Conservation (phyloP, 2,888 invertebrate species). For the Sinelater perroti region DNA sequence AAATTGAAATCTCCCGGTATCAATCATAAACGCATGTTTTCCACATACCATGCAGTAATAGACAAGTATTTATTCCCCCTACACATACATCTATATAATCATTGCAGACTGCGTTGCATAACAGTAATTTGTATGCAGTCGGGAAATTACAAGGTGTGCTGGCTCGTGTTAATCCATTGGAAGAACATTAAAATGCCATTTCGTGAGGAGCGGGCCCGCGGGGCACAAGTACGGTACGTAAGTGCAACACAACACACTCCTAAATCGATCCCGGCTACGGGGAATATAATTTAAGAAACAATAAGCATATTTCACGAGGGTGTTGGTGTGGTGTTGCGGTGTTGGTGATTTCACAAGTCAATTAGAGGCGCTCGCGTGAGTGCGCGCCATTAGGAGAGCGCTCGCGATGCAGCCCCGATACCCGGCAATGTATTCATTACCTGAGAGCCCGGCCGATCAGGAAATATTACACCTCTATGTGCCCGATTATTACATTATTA, state of each 20-base stretch:
- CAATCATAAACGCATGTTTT: too few relatives aligned
- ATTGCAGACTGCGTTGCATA: too few relatives aligned
- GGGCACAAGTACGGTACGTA: constrained; percentile 27
- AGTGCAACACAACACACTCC: constrained; percentile 37
- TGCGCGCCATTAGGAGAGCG: constrained; percentile 54
- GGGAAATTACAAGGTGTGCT: constrained; percentile 14
- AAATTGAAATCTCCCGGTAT: too few relatives aligned
- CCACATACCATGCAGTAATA: too few relatives aligned
- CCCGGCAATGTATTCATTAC: constrained; percentile 55
- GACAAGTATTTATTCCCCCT: too few relatives aligned
- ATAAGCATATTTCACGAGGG: constrained; percentile 51
- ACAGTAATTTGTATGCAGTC: not conserved
- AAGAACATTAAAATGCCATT: constrained; percentile 25
- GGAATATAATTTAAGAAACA: constrained; percentile 49
- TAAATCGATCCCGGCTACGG: constrained; percentile 39
- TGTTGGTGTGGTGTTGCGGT: constrained; percentile 42
- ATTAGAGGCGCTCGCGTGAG: constrained; percentile 59
- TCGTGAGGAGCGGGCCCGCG: constrained; percentile 18
- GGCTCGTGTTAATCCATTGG: constrained; percentile 14
- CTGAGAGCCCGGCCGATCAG: constrained; percentile 51
- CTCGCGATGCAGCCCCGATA: constrained; percentile 42
- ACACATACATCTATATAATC: too few relatives aligned
- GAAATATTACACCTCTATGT: constrained; percentile 45
- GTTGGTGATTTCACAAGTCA: constrained; percentile 59
- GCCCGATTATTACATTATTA: constrained; percentile 40